Evolutionary conservation across 2,888 invertebrate species (phyloP).

Genomic region (Linyphia triangularis): DNA sequence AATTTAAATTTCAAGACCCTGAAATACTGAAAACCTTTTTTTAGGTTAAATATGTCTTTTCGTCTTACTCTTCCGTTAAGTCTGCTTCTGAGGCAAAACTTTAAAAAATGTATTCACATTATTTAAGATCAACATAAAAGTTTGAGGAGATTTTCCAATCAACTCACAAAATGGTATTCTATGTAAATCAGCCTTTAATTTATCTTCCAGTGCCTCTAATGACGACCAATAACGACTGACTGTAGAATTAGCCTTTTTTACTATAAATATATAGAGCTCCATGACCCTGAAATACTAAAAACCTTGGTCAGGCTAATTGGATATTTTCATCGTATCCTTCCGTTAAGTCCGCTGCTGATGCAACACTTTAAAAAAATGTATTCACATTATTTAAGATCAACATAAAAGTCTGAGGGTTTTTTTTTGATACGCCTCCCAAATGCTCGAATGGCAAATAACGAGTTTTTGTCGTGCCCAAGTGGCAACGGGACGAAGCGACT

Average conservation of each 20-base stretch:
- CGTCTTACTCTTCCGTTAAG: neutral
- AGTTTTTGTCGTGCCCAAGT: neutral
- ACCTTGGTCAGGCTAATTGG: too few species aligned
- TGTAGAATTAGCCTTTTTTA: too few species aligned
- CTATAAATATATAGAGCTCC: too few species aligned
- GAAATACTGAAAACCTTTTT: too few species aligned
- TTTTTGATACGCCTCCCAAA: neutral
- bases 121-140: neutral
- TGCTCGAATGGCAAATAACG: neutral
- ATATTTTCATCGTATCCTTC: neutral
- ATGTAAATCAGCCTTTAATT: too few species aligned
- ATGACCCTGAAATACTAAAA: too few species aligned
- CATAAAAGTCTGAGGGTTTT: neutral
- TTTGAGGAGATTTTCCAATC: too few species aligned
- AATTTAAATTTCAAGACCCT: too few species aligned
- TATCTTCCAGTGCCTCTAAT: too few species aligned
- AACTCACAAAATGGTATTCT: too few species aligned
- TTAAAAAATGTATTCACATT: neutral
- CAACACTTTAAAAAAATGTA: neutral
- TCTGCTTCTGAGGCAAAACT: neutral
- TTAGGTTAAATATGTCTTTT: neutral
- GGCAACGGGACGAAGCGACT: neutral
- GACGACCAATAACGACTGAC: too few species aligned
- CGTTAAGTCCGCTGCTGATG: neutral
- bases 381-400: neutral